These are phyloP conservation scores for Reinhardtius hippoglossoides DNA, from an alignment of 2,113 vertebrate genomes.

Conservation along the genomic window DNA sequence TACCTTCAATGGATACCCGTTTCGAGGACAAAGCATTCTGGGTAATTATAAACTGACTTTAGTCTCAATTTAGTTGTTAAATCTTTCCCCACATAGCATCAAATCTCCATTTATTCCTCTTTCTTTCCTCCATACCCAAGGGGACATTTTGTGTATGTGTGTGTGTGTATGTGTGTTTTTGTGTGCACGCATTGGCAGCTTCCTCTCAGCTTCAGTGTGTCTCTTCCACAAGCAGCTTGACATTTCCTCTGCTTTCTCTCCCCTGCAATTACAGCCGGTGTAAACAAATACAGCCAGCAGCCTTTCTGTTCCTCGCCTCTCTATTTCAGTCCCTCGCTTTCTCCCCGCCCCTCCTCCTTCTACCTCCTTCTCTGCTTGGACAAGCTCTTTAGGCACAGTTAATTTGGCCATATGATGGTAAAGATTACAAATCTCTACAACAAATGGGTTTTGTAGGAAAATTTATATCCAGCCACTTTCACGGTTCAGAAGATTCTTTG, in stretches of 20 bases:
- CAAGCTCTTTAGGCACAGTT: no score
- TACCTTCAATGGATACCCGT: conserved; percentile 81
- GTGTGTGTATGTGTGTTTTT: conserved; percentile 18
- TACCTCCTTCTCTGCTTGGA: not conserved
- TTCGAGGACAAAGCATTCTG: conserved; percentile 83
- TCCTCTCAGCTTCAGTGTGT: conserved; percentile 41
- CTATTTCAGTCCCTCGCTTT: conserved; percentile 43
- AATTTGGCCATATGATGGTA: no score
- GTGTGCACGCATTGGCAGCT: not conserved
- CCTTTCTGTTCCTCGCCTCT: conserved; percentile 41
- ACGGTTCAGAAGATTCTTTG: no score
- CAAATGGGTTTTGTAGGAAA: no score
- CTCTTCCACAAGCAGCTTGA: conserved; percentile 65
- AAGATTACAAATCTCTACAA: no score
- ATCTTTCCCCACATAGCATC: not conserved
- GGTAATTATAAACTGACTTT: conserved; percentile 62
- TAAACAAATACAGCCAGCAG: conserved; percentile 58
- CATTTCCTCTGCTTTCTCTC: conserved; percentile 67
- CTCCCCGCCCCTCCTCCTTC: conserved; percentile 15
- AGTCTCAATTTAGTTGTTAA: no score
- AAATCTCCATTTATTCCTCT: not conserved
- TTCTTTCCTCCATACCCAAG: not conserved
- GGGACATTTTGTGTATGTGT: conserved; percentile 17
- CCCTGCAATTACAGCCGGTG: conserved; percentile 59
- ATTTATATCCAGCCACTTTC: no score